These are phyloP conservation scores for Plebejus melissa DNA, from an alignment of 2,888 invertebrate genomes.

Conservation along the genomic window DNA sequence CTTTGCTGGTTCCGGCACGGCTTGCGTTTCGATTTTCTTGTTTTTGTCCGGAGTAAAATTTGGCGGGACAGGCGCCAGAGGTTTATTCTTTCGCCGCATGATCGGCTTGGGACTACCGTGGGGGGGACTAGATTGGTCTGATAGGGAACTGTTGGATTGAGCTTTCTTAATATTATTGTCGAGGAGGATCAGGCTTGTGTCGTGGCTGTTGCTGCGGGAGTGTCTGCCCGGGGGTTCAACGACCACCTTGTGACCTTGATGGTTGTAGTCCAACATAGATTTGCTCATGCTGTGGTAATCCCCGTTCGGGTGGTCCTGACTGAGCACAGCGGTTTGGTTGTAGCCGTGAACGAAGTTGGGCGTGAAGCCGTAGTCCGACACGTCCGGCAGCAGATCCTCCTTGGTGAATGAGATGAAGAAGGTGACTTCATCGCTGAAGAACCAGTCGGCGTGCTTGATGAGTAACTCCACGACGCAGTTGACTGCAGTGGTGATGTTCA, in stretches of 20 bases:
- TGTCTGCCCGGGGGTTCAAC: slow-evolving; percentile 60
- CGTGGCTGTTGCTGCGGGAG: slow-evolving; percentile 80
- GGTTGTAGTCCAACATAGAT: slow-evolving; percentile 64
- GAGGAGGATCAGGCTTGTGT: slow-evolving; percentile 75
- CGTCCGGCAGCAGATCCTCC: slow-evolving; percentile 77
- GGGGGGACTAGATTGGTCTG: slow-evolving; percentile 83
- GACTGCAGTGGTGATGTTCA: slow-evolving; percentile 89
- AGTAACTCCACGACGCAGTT: slow-evolving; percentile 92
- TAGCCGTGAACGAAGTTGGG: slow-evolving; percentile 61
- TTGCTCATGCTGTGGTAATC: slow-evolving; percentile 65
- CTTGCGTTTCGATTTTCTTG: slow-evolving; percentile 52
- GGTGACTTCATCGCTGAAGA: slow-evolving; percentile 88
- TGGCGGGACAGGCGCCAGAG: slow-evolving; percentile 84
- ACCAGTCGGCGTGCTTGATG: slow-evolving; percentile 88
- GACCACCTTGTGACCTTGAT: slow-evolving; percentile 41
- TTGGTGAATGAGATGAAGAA: slow-evolving; percentile 83
- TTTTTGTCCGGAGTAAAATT: slow-evolving; percentile 76
- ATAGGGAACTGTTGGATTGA: slow-evolving; percentile 83
- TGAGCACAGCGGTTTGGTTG: slow-evolving; percentile 64
- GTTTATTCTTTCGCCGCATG: slow-evolving; percentile 86
- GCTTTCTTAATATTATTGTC: slow-evolving; percentile 78
- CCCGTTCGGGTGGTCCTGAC: slow-evolving; percentile 63
- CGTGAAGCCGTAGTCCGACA: slow-evolving; percentile 67
- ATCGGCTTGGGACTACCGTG: slow-evolving; percentile 87
- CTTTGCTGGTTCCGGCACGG: slow-evolving; percentile 43